Evolutionary conservation across 2,113 vertebrate genomes (phyloP).

Genomic region (Martes martes): DNA sequence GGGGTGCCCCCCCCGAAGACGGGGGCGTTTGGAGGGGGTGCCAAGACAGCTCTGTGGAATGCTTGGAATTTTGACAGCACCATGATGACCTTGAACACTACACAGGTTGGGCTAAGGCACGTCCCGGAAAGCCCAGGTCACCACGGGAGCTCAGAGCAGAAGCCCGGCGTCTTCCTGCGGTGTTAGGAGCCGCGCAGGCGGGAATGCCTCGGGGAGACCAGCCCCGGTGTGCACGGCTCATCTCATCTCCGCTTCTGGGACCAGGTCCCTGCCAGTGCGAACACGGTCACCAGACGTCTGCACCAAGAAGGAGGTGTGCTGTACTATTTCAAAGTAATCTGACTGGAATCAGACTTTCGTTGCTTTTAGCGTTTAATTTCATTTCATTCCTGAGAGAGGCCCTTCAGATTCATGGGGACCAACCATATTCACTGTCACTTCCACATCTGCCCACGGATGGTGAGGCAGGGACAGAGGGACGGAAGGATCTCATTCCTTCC

Average conservation of each 20-base stretch:
- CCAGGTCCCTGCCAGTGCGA: neutral
- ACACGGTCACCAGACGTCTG: neutral
- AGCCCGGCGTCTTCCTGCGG: neutral
- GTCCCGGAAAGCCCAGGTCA: neutral
- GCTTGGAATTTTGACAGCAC: rapidly evolving
- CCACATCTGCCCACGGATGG: neutral
- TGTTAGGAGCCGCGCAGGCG: rapidly evolving
- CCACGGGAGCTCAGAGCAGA: neutral
- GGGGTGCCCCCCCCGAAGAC: rapidly evolving
- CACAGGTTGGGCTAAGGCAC: rapidly evolving
- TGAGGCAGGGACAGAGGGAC: neutral
- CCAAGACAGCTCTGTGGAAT: rapidly evolving
- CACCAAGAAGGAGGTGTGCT: neutral
- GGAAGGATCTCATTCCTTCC: rapidly evolving
- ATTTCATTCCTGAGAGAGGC: neutral
- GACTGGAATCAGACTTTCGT: neutral
- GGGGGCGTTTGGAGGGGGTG: rapidly evolving
- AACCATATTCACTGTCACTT: neutral
- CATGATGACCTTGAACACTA: rapidly evolving
- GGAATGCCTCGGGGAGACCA: neutral
- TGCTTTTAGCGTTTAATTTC: neutral
- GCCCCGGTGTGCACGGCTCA: neutral
- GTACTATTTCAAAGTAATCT: neutral
- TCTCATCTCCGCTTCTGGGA: neutral
- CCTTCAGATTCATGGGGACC: rapidly evolving